These are phyloP conservation scores for Rhinoptilus africanus DNA, from an alignment of 2,113 vertebrate genomes.

Conservation along the genomic window DNA sequence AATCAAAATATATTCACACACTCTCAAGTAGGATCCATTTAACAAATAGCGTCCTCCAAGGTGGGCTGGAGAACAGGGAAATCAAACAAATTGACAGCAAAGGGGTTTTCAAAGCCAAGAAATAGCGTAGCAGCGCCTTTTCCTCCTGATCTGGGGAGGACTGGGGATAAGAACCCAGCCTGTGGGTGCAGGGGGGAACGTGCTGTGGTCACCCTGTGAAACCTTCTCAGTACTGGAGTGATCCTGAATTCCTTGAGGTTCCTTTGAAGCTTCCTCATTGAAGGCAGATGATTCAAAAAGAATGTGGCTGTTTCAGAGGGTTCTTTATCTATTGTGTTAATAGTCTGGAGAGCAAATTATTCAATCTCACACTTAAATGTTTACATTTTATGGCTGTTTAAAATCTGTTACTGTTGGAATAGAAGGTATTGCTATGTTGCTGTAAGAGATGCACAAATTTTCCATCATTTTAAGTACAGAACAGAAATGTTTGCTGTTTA, in stretches of 20 bases:
- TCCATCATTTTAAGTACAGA: neutral
- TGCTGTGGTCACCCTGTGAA: neutral
- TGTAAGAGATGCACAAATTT: neutral
- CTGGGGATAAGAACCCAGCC: neutral
- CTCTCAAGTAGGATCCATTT: neutral
- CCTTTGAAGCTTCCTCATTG: neutral
- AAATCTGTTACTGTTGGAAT: neutral
- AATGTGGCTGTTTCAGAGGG: neutral
- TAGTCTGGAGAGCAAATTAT: neutral
- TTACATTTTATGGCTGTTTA: neutral
- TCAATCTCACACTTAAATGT: neutral
- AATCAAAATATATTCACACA: neutral
- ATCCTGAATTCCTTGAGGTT: neutral
- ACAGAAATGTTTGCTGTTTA: neutral
- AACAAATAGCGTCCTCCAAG: neutral
- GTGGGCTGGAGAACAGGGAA: neutral
- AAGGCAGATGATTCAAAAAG: neutral
- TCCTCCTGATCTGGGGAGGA: neutral
- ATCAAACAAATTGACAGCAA: neutral
- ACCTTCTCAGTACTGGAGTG: neutral
- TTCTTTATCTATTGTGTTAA: neutral
- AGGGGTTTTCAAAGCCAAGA: neutral
- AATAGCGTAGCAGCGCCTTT: neutral
- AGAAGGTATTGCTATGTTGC: neutral
- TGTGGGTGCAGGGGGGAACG: fast-evolving